These are phyloP conservation scores for Rhamnusium bicolor DNA, from an alignment of 2,888 invertebrate species.

Conservation along the genomic window DNA sequence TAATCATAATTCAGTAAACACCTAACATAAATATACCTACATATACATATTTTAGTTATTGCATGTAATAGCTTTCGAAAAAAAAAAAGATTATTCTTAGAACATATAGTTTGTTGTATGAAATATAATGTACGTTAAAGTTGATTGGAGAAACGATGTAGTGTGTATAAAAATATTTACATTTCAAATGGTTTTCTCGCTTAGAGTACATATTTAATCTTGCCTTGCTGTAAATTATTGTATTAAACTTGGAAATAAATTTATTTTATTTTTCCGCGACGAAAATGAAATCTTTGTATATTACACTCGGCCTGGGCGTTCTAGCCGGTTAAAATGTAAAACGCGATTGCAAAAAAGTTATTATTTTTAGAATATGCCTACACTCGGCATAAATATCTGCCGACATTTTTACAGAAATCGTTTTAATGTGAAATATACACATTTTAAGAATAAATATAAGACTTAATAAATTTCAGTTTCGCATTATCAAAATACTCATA, in stretches of 20 bases:
- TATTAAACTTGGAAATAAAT: constrained; percentile 51
- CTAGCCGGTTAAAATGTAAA: constrained; percentile 21
- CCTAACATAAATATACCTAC: background rate
- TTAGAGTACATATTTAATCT: constrained; percentile 54
- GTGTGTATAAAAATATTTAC: constrained; percentile 52
- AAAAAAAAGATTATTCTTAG: background rate
- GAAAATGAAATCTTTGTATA: constrained; percentile 46
- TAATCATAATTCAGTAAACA: background rate
- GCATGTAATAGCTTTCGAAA: background rate
- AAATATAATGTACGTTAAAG: constrained; percentile 29
- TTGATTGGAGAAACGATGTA: constrained; percentile 42
- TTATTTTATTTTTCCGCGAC: constrained; percentile 46
- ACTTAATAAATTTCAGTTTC: background rate
- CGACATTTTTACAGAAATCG: background rate
- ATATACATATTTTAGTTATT: too few species aligned
- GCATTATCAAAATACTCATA: too few species aligned
- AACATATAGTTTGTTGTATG: background rate
- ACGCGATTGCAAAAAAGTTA: constrained; percentile 23
- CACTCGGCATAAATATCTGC: constrained; percentile 14
- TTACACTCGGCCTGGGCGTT: constrained; percentile 25
- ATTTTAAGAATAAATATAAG: background rate
- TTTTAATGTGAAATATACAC: background rate
- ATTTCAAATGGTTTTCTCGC: constrained; percentile 52
- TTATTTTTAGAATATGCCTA: constrained; percentile 27
- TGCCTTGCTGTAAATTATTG: constrained; percentile 51